A percentile compares a stretch with the other conserved stretches of the same genome.
Conservation (phyloP, 2,888 invertebrate species). For the Tenthredo notha region DNA sequence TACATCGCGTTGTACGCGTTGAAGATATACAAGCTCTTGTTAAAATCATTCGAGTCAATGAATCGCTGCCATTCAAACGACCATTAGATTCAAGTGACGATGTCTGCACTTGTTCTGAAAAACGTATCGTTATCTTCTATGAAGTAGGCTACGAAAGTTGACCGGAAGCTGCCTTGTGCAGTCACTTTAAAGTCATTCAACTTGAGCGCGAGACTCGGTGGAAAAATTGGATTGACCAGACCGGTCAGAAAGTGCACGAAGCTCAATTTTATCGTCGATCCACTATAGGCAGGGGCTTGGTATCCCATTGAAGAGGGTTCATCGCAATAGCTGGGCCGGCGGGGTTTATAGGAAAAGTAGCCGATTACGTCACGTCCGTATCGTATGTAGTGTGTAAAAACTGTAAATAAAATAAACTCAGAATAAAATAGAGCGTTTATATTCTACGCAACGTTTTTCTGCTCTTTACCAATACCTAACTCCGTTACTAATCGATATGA, state of each 20-base stretch:
- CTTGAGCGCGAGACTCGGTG: background rate
- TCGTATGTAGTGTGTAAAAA: slow-evolving; percentile 2
- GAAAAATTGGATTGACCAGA: slow-evolving; percentile 39
- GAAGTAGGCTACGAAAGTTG: background rate
- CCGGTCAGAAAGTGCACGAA: slow-evolving; percentile 5
- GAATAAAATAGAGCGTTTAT: background rate
- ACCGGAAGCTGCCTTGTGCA: background rate
- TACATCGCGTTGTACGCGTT: background rate
- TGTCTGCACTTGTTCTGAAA: background rate
- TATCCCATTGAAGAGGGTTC: slow-evolving; percentile 22
- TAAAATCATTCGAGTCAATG: slow-evolving; percentile 7
- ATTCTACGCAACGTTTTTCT: background rate
- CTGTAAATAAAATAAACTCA: background rate
- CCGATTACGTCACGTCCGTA: slow-evolving; percentile 16
- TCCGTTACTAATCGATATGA: background rate
- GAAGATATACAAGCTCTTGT: background rate
- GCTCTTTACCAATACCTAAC: too few relatives aligned
- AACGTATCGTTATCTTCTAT: background rate
- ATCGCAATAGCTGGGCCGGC: background rate
- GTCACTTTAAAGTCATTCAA: slow-evolving; percentile 32
- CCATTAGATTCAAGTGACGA: background rate
- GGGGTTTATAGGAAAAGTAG: slow-evolving; percentile 20
- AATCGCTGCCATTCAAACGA: background rate
- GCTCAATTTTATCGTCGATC: slow-evolving; percentile 31
- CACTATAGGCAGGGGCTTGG: slow-evolving; percentile 8